These are phyloP conservation scores for Jacana jacana DNA, from an alignment of 2,113 vertebrate genomes.

Conservation along the genomic window DNA sequence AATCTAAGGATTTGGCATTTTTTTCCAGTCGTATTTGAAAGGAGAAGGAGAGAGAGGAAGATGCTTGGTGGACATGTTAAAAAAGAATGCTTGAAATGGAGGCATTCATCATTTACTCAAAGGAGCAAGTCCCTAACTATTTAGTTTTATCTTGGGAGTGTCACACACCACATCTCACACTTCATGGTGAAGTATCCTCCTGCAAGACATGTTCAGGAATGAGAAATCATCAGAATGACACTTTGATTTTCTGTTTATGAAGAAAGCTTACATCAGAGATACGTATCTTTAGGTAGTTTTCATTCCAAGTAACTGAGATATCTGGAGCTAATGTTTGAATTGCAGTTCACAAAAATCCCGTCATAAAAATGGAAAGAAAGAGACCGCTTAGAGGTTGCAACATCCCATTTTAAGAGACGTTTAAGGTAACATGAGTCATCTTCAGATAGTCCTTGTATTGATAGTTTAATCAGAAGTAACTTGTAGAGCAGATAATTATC, in stretches of 20 bases:
- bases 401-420: background rate
- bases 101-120: background rate
- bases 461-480: background rate
- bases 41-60: background rate
- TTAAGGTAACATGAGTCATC: background rate
- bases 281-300: background rate
- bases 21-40: background rate
- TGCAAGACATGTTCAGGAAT: background rate
- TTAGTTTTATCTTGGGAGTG: background rate
- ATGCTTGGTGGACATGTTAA: background rate
- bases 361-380: background rate
- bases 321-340: background rate
- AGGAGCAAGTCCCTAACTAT: background rate
- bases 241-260: background rate
- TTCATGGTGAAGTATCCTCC: accelerated
- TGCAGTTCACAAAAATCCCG: background rate
- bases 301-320: background rate
- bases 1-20: background rate
- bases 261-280: background rate
- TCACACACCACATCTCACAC: background rate
- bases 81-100: background rate
- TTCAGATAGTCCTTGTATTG: background rate
- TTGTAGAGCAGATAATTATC: background rate
- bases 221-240: background rate
- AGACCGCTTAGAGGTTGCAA: background rate